These are phyloP conservation scores for Scaptomyza tumidula DNA, from an alignment of 2,888 invertebrate species.

Conservation along the genomic window DNA sequence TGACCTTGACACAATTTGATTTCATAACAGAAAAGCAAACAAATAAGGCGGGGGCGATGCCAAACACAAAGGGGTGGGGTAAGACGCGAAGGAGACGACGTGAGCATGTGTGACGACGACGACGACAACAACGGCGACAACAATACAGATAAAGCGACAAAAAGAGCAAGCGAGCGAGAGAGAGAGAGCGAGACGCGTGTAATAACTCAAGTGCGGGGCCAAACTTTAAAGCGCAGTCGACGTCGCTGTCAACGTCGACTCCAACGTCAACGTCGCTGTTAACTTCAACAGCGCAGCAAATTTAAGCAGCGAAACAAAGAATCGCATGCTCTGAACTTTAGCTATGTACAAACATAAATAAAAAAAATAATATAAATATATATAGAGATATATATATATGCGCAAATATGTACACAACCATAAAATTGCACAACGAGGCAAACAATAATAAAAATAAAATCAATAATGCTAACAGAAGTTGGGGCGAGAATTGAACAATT, in stretches of 20 bases:
- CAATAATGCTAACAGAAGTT: conserved; percentile 38
- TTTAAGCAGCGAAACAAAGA: conserved; percentile 46
- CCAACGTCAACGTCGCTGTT: conserved; percentile 9
- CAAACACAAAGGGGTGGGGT: conserved; percentile 23
- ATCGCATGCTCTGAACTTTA: conserved; percentile 74
- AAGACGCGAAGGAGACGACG: conserved; percentile 13
- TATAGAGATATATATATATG: not conserved
- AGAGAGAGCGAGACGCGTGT: conserved; percentile 60
- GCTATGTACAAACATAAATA: conserved; percentile 31
- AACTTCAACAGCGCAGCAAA: conserved; percentile 9
- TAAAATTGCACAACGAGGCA: conserved; percentile 57
- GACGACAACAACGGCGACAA: conserved; percentile 8
- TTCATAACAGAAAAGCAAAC: conserved; percentile 79
- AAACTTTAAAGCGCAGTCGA: conserved; percentile 48
- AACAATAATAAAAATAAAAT: conserved; percentile 16
- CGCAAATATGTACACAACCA: conserved; percentile 36
- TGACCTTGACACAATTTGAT: conserved; percentile 82
- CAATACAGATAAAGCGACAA: conserved; percentile 10
- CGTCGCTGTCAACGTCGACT: conserved; percentile 7
- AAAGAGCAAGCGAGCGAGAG: conserved; percentile 26
- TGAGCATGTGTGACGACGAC: conserved; percentile 51
- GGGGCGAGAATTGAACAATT: conserved; percentile 29
- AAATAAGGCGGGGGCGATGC: conserved; percentile 64
- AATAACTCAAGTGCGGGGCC: conserved; percentile 75
- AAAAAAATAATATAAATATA: too few relatives aligned